Base-by-base conservation (phyloP, 2,113 vertebrate species). In the Sapajus apella region DNA sequence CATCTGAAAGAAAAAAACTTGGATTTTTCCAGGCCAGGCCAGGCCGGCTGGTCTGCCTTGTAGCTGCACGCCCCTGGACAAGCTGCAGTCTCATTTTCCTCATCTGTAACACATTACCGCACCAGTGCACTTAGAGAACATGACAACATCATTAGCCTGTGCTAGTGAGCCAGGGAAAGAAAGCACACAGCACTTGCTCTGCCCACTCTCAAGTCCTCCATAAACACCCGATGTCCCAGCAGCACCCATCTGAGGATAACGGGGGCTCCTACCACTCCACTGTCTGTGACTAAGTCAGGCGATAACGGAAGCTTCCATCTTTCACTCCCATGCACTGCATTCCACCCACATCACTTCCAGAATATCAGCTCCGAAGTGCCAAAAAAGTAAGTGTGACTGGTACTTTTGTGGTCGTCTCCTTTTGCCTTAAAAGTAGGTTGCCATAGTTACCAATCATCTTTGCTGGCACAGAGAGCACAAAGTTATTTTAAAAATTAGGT, bases 371-470 rank as follows among this genome's bases (percentile, higher is more conserved):
- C 66, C n/a, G 13, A 64, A 50, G 82, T 56, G 79, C 58, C 45
- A 40, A 94, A 90, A 40, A 94, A 90, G 37, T 25, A 66, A 68
- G 77, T 35, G 77, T 89, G 86, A 37, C 1, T 23, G 77, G 83
- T n/a, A 43, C 80, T 83, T 87, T 35, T 68, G 55, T 55, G 77
- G 50, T 77, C 35, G 90, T 70, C 18, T 55, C 70, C 79, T 68
- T 83, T 68, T 66, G 80, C 83, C 89, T 98, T 91, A 94, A 88
- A 96, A 90, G 72, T 66, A 82, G 58, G 97, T 97, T 97, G 82
- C 97, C 92, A 98, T 93, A 75, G 98, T 79, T 95, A 97, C 96
- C 66, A 79, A 70, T n/a, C 70, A 75, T 90, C 89, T 61, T 91
- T 58, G 9, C 79, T 52, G 47, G 93, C 79, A 89, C 58, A 87